These are phyloP conservation scores for Anoplius nigerrimus DNA, from an alignment of 2,888 invertebrate species.

Conservation along the genomic window DNA sequence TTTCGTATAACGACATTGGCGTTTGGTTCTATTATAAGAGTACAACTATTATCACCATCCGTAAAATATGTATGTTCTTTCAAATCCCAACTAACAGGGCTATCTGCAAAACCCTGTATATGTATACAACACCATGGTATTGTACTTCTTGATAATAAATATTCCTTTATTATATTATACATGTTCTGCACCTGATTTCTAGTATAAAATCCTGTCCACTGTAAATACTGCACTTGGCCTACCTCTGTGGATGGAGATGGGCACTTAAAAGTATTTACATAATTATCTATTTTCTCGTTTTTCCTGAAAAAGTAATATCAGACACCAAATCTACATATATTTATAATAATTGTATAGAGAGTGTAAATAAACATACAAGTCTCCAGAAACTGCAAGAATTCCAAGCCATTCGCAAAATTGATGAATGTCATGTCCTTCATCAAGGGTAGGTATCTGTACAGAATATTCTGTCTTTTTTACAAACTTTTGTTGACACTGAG, in stretches of 20 bases:
- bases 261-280: slow-evolving; percentile 72
- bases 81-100: slow-evolving; percentile 76
- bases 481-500: slow-evolving; percentile 74
- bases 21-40: slow-evolving; percentile 72
- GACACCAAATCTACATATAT: slow-evolving; percentile 1
- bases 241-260: slow-evolving; percentile 67
- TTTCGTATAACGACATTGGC: slow-evolving; percentile 66
- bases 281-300: slow-evolving; percentile 64
- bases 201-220: slow-evolving; percentile 77
- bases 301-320: slow-evolving; percentile 52
- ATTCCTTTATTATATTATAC: slow-evolving; percentile 67
- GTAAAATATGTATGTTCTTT: slow-evolving; percentile 75
- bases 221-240: slow-evolving; percentile 72
- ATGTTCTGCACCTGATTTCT: slow-evolving; percentile 70
- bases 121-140: slow-evolving; percentile 77
- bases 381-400: slow-evolving; percentile 75
- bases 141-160: slow-evolving; percentile 52
- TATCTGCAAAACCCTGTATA: slow-evolving; percentile 78
- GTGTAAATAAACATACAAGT: slow-evolving; percentile 64
- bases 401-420: slow-evolving; percentile 79
- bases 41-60: slow-evolving; percentile 77
- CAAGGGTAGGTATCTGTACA: slow-evolving; percentile 73
- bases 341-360: slow-evolving; percentile 18
- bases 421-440: slow-evolving; percentile 58
- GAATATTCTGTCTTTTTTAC: slow-evolving; percentile 68